A percentile compares a stretch with the other conserved stretches of the same genome.
Evolutionary conservation across 2,888 invertebrate genomes (phyloP).

Genomic region (Spodoptera littoralis): DNA sequence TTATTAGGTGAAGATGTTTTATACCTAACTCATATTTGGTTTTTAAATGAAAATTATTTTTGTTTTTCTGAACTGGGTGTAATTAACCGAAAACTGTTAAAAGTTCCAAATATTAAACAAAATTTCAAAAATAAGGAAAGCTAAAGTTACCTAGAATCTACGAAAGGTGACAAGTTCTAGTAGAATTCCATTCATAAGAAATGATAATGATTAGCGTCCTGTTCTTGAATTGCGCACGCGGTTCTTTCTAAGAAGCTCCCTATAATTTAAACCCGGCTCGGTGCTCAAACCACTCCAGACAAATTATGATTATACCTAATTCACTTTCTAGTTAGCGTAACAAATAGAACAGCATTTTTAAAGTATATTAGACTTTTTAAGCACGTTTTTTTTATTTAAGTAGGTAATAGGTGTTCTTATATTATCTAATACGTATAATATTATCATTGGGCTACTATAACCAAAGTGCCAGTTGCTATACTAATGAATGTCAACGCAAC

Average conservation of each 20-base stretch:
- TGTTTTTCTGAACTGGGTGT: too few species aligned
- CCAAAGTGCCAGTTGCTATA: slow-evolving; percentile 3
- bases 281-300: slow-evolving; percentile 65
- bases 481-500: slow-evolving; percentile 57
- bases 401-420: too few species aligned
- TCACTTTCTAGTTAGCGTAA: slow-evolving; percentile 76
- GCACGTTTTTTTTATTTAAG: slow-evolving; percentile 7
- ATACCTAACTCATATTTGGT: too few species aligned
- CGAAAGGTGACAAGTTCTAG: slow-evolving; percentile 30
- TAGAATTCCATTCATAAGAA: slow-evolving; percentile 61
- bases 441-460: slow-evolving; percentile 1
- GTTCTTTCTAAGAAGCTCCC: slow-evolving; percentile 67
- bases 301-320: slow-evolving; percentile 71
- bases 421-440: too few species aligned
- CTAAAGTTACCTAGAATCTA: slow-evolving; percentile 6
- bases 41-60: too few species aligned
- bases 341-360: slow-evolving; percentile 49
- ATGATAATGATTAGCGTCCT: slow-evolving; percentile 63
- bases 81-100: too few species aligned
- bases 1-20: slow-evolving; percentile 16
- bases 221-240: slow-evolving; percentile 58
- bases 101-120: too few species aligned
- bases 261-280: slow-evolving; percentile 70
- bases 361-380: slow-evolving; percentile 14
- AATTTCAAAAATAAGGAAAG: too few species aligned